Base-by-base conservation (phyloP, 2,113 vertebrate genomes). In the Amphiprion ocellaris region DNA sequence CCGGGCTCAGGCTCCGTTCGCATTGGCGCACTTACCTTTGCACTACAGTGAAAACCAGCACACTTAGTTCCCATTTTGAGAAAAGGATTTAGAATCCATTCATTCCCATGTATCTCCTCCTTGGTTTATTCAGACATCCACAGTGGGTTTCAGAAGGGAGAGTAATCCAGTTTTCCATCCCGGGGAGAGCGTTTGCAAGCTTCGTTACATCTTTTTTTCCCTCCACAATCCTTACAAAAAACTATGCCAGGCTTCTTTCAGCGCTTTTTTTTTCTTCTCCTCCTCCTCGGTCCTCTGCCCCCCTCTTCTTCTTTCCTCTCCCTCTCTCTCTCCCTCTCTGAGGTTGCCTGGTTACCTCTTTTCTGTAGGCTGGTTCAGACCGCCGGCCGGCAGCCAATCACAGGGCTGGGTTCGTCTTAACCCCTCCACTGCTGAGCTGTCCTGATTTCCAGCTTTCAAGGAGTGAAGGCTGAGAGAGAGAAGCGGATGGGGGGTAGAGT, bases 271-370 rank as follows among this genome's bases (percentile, higher is more conserved):
- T 79, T 68, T 21, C 68, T 85, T 84, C 86, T 88, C 81, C 15
- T 14, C 68, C 67, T 65, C 67, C 61, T 70, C 67, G 47, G 69
- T 82, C 79, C 59, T 84, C 79, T 68, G 53, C 79, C 83, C 84
- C 84, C 83, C 74, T 81, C 79, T 56, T 69, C 63, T 30, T 63
- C 77, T 77, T 76, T 77, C 74, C 88, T 24, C 86, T 78, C 83
- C 74, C 88, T 24, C 86, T 78, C 83, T 70, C 86, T 84, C 87
- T 89, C 81, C 79, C 84, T 90, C 85, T 89, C 89, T 92, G 94
- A 95, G 94, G 95, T 95, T 95, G 95, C 95, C 95, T 95, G 92
- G 94, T 95, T 95, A 95, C 95, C 94, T 95, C 95, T 93, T 89
- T 92, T 94, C 92, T 93, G 90, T 89, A 91, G 93, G 90, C 91